Base-by-base conservation (phyloP, 2,888 invertebrate species). In the Julus scandinavius region DNA sequence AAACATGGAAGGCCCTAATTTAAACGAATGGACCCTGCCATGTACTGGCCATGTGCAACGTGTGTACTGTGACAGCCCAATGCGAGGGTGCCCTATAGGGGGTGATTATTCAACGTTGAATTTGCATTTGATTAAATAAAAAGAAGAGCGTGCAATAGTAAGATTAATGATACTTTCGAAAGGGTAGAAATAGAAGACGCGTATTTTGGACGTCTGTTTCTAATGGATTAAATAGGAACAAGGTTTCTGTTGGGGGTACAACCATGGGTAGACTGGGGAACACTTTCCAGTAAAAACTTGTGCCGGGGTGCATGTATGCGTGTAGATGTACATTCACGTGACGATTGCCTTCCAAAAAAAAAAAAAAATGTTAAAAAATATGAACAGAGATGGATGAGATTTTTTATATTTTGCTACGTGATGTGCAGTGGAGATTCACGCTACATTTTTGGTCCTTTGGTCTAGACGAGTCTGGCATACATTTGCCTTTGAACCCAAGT, bases 51-150 rank as follows among this genome's bases (percentile, higher is more conserved):
- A 80, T 80, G 80, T 80, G 80, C 80, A 13, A 38, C 72, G 72
- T 29, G 72, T 72, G 9, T 29, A 29, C 29, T 72, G 72, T 7
- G 6, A 29, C 72, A 72, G 29, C 9, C 72, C 72, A 72, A 72
- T 72, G 41, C 20, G 85, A 85, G 85, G 85, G 45, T 29, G 85
- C 85, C 85, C 45, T 85, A 85, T 29, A n/a, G 49, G 85, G 45
- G 85, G 85, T 85, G 45, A 85, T 85, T 50, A 85, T 45, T 85
- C 85, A 17, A 20, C 2, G 45, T 29, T n/a, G 85, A 17, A 85
- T 85, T 85, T 85, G 85, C 85, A 85, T 85, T 50, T 85, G 85
- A 85, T 85, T 85, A 85, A 85, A 85, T 85, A 85, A 85, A 85
- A 85, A 49, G 85, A 85, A 85, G 85, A 85, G 85, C 85, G 87